phyloP scores from a whole-genome alignment of 2,888 invertebrate genomes.

The Cheiracanthium punctorium region DNA sequence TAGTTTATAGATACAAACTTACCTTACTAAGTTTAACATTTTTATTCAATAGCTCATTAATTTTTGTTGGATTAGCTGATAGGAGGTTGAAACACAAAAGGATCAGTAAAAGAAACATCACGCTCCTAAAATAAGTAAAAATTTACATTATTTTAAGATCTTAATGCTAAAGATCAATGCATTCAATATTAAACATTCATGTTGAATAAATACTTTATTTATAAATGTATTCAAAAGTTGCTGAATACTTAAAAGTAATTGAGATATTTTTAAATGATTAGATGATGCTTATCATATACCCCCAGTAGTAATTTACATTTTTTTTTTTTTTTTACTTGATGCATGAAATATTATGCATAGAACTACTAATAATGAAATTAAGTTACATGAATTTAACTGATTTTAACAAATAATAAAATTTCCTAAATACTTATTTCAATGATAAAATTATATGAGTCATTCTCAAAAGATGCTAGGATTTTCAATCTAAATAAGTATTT shows the following conservation, averaged over 20 bases:
- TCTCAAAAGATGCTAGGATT: no score
- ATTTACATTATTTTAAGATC: background rate
- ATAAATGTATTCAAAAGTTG: background rate
- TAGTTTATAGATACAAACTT: background rate
- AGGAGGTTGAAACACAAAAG: conserved; percentile 27
- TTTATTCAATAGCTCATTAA: background rate
- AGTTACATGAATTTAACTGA: no score
- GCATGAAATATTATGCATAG: no score
- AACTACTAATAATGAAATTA: no score
- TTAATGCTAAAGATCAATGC: conserved; percentile 2
- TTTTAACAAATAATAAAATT: no score
- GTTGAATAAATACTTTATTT: background rate
- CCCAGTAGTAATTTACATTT: no score
- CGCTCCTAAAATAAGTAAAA: conserved; percentile 24
- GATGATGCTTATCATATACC: no score
- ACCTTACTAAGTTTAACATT: conserved; percentile 19
- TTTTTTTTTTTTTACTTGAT: no score
- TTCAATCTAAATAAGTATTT: no score
- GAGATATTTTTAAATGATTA: no score
- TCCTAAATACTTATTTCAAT: no score
- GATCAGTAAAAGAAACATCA: conserved; percentile 3
- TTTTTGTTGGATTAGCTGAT: background rate
- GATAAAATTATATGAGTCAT: no score
- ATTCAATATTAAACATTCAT: conserved; percentile 29
- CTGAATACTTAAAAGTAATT: background rate